A percentile compares a stretch with the other conserved stretches of the same genome.
Evolutionary conservation across 2,888 invertebrate species (phyloP).

Genomic region (Microchrysa polita): DNA sequence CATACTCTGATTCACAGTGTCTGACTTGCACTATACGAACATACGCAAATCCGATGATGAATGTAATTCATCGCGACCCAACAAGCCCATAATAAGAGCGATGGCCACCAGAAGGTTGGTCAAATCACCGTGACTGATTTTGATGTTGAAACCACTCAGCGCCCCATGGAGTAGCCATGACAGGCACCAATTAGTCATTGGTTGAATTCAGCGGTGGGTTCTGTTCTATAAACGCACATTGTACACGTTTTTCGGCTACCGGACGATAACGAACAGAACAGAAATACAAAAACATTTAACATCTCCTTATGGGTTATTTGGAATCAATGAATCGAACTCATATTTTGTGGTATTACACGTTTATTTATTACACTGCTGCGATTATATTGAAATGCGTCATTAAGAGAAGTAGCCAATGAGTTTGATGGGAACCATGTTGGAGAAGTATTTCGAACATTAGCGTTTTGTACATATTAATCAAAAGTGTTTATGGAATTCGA

Average conservation of each 20-base stretch:
- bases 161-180: slow-evolving; percentile 46
- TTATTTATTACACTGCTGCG: neutral
- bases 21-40: too few relatives aligned
- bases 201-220: slow-evolving; percentile 18
- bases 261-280: neutral
- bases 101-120: slow-evolving; percentile 35
- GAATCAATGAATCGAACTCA: slow-evolving; percentile 9
- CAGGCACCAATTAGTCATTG: slow-evolving; percentile 47
- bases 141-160: slow-evolving; percentile 46
- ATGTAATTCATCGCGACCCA: slow-evolving; percentile 43
- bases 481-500: neutral
- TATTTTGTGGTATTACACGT: slow-evolving; percentile 14
- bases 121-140: slow-evolving; percentile 47
- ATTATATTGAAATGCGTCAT: slow-evolving; percentile 9
- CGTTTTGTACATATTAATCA: slow-evolving; percentile 1
- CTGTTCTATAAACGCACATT: slow-evolving; percentile 15
- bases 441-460: neutral
- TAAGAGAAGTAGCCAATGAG: neutral
- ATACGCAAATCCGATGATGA: slow-evolving; percentile 46
- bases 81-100: slow-evolving; percentile 17
- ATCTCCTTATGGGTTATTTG: slow-evolving; percentile 13
- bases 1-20: neutral
- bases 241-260: slow-evolving; percentile 37
- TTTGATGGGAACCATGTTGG: neutral
- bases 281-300: neutral